Evolutionary conservation across 2,113 vertebrate genomes (phyloP).

Genomic region (Grammomys dolichurus): DNA sequence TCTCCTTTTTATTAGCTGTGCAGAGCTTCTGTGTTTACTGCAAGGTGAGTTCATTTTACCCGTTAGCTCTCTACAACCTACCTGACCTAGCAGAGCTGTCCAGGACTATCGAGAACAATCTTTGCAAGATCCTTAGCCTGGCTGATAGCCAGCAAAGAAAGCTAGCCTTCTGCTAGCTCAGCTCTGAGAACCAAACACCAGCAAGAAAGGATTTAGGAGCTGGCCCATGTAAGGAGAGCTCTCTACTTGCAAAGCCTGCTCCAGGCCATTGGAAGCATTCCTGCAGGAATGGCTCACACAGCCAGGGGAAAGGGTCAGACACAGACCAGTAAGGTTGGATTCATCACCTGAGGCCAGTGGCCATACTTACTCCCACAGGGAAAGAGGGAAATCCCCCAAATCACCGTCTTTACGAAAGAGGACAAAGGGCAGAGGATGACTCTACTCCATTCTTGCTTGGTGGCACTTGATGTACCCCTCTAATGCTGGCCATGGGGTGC

Average conservation of each 20-base stretch:
- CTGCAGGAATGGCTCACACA: not conserved
- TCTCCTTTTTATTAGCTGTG: not conserved
- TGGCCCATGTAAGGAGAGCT: not conserved
- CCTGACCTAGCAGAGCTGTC: not conserved
- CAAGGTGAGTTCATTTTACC: too few species aligned
- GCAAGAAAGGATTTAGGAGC: not conserved
- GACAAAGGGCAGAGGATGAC: not conserved
- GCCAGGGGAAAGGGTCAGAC: not conserved
- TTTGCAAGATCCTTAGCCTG: not conserved
- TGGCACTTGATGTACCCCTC: not conserved
- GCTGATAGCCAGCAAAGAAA: not conserved
- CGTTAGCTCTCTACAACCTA: not conserved
- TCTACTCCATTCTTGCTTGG: not conserved
- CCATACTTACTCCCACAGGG: not conserved
- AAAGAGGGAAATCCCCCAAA: conserved; percentile 22
- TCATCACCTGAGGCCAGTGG: not conserved
- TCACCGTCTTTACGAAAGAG: not conserved
- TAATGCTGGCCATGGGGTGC: not conserved
- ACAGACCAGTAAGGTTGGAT: not conserved
- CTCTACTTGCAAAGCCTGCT: not conserved
- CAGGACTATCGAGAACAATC: not conserved
- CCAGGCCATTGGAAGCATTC: not conserved
- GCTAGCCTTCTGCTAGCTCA: not conserved
- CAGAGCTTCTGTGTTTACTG: not conserved
- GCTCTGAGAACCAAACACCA: not conserved